Percentiles rank a stretch among this genome's conserved stretches.
Evolutionary conservation across 2,888 invertebrate genomes (phyloP).

Genomic region (Temnothorax ravouxi): DNA sequence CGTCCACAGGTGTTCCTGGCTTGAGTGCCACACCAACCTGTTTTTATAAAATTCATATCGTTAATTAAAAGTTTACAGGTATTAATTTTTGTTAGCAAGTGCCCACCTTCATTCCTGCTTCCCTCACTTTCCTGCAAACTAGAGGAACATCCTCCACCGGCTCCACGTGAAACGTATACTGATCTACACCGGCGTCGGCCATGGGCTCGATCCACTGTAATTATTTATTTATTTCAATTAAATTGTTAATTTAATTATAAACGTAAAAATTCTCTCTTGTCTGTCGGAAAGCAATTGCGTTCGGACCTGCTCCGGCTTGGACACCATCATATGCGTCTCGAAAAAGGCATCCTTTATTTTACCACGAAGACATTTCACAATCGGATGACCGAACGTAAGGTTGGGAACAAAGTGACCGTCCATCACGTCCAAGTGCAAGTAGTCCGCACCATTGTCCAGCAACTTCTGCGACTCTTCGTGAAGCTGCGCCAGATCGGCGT

Average conservation of each 20-base stretch:
- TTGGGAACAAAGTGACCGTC: slow-evolving; percentile 99
- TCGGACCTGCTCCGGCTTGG: slow-evolving; percentile 93
- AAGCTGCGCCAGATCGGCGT: slow-evolving; percentile 96
- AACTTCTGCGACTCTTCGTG: slow-evolving; percentile 95
- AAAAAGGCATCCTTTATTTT: slow-evolving; percentile 96
- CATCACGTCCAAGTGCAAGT: slow-evolving; percentile 99
- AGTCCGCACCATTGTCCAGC: slow-evolving; percentile 97
- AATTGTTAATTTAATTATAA: background rate
- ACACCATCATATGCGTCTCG: slow-evolving; percentile 99
- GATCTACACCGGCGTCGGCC: slow-evolving; percentile 98
- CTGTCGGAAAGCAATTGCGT: background rate
- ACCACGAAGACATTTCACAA: slow-evolving; percentile 96
- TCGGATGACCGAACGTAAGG: slow-evolving; percentile 97
- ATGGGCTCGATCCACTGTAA: slow-evolving; percentile 97
- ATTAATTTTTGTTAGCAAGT: slow-evolving; percentile 14
- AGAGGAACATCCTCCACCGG: slow-evolving; percentile 90
- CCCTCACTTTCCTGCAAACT: slow-evolving; percentile 95
- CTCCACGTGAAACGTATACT: slow-evolving; percentile 99
- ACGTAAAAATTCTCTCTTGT: background rate
- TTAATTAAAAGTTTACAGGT: slow-evolving; percentile 10
- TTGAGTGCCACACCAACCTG: slow-evolving; percentile 97
- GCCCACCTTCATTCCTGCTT: slow-evolving; percentile 97
- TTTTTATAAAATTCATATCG: background rate
- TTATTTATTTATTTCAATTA: slow-evolving; percentile 33
- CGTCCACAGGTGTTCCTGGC: slow-evolving; percentile 95